Evolutionary conservation across 2,113 vertebrate species (phyloP).

Genomic region (Cercopithecus mona): DNA sequence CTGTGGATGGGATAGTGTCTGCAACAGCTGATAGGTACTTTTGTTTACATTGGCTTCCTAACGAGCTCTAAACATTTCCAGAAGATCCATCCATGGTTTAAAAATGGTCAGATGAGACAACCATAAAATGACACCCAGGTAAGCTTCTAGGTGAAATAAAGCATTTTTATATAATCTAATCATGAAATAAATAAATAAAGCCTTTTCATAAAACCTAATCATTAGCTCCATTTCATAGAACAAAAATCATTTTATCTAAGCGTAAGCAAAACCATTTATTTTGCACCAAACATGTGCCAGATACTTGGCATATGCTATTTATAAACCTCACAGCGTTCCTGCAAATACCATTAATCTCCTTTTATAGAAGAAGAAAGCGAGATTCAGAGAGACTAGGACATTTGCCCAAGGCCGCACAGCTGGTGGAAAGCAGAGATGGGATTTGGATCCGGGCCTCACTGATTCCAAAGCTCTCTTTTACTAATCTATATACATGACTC

Average conservation of each 20-base stretch:
- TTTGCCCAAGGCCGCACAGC: neutral
- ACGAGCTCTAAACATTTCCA: neutral
- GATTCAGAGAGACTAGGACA: neutral
- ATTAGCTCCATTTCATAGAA: neutral
- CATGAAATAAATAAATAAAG: neutral
- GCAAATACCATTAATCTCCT: constrained; percentile 19
- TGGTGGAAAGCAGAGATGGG: neutral
- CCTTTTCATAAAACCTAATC: neutral
- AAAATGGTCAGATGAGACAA: neutral
- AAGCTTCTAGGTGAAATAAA: constrained; percentile 23
- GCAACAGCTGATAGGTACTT: neutral
- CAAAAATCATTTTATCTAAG: neutral
- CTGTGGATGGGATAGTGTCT: neutral
- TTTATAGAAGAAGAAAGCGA: neutral
- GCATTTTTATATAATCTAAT: neutral
- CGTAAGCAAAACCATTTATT: neutral
- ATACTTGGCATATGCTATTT: neutral
- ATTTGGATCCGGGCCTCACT: neutral
- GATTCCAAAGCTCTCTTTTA: neutral
- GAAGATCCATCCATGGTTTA: neutral
- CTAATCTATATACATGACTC: neutral
- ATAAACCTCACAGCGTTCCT: neutral
- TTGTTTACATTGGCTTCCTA: neutral
- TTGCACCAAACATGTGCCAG: neutral
- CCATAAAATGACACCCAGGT: neutral